Evolutionary conservation across 1,140 invertebrate genomes (phyloP), one percentile per base, ranked within the genome.

Genomic region (Ladona fulva): DNA sequence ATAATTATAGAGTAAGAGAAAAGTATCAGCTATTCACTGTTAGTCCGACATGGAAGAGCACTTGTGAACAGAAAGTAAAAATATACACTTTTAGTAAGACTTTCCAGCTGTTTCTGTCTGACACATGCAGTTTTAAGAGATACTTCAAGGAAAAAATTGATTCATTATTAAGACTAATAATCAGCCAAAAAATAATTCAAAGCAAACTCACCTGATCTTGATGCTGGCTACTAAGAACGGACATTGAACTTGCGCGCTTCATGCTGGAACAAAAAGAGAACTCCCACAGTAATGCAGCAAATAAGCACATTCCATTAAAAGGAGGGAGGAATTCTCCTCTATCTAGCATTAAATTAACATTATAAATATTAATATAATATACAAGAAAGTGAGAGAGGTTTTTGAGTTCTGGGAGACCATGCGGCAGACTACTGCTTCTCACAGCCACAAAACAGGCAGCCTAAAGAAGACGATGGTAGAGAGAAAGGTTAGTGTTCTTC

Each of bases 201-300:
- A 66, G 52, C 52, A 66, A 66, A 79, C 75, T 80, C 80, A 83
- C 82, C 82, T 82, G 82, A 42, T 83, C 83, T 52, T 79, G 75
- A 42, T 81, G 78, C 75, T 82, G 82, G 82, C 83, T 85, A 85
- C 83, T 89, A 86, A 89, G 88, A 83, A 87, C 87, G 85, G 87
- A 89, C 86, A 89, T 84, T 83, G 89, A 89, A 84, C 86, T 89
- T 87, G 88, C 88, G 84, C 88, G 88, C 87, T 89, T 89, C 88
- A 89, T 88, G 86, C 88, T 89, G 85, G 77, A 86, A 87, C 80
- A 81, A 79, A 79, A 78, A 81, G 66, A 77, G 74, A 79, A 76
- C 24, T 44, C 42, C 77, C 74, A 42, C 25, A 79, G 74, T 79
- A 78, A 76, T 42, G 66, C 52, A 79, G 79, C 74, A 19, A 77